Percentiles rank a stretch among this genome's conserved stretches.
Evolutionary conservation across 1,140 invertebrate species (phyloP).

Genomic region (Lasaia peninsularis): DNA sequence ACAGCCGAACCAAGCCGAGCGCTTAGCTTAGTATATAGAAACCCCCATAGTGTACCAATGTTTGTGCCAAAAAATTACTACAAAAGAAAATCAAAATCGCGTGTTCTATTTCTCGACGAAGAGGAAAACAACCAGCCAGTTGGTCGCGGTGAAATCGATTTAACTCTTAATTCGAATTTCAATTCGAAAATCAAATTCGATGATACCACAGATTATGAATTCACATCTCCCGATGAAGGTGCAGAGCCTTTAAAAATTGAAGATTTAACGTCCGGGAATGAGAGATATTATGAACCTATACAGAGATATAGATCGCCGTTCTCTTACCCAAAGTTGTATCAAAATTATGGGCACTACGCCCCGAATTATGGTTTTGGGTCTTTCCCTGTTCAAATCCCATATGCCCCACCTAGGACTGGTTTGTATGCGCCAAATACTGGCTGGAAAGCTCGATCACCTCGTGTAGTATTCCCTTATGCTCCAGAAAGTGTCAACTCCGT

Average conservation of each 20-base stretch:
- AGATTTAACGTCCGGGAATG: conserved; percentile 43
- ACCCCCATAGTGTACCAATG: conserved; percentile 51
- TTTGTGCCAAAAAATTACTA: conserved; percentile 51
- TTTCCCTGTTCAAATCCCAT: conserved; percentile 30
- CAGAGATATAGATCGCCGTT: conserved; percentile 35
- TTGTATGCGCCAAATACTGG: conserved; percentile 40
- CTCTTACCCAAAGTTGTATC: conserved; percentile 49
- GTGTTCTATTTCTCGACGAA: conserved; percentile 59
- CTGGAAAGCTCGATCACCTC: conserved; percentile 76
- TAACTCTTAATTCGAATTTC: conserved; percentile 41
- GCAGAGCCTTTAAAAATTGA: conserved; percentile 26
- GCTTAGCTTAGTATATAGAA: conserved; percentile 52
- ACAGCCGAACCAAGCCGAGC: conserved; percentile 56
- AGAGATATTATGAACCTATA: conserved; percentile 54
- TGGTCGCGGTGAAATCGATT: conserved; percentile 58
- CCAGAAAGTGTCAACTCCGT: conserved; percentile 57
- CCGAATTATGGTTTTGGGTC: conserved; percentile 53
- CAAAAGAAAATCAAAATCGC: conserved; percentile 38
- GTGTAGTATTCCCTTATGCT: conserved; percentile 78
- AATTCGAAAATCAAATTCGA: conserved; percentile 62
- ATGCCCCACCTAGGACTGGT: conserved; percentile 51
- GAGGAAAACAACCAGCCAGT: conserved; percentile 46
- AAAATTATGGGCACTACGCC: conserved; percentile 56
- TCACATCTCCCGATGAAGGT: conserved; percentile 49
- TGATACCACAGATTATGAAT: conserved; percentile 55